Evolutionary conservation across 1,140 invertebrate species (phyloP).

Genomic region (Brachionus sp.): DNA sequence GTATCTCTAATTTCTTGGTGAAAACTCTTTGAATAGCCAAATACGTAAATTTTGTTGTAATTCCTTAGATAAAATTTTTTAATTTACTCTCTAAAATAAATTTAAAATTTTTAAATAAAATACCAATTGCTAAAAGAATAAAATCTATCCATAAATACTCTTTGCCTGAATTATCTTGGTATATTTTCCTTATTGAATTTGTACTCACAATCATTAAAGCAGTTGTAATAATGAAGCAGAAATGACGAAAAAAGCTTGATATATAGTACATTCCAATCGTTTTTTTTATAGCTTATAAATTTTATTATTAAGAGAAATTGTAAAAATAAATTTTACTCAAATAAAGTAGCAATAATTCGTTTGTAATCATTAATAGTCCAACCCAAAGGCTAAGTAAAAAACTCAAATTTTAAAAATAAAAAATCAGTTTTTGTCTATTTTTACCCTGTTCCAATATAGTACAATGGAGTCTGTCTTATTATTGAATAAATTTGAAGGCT

Average conservation of each 20-base stretch:
- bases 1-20: neutral
- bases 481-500: neutral
- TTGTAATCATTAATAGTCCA: neutral
- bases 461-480: neutral
- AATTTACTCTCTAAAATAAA: neutral
- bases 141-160: neutral
- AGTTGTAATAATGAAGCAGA: constrained; percentile 7
- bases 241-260: neutral
- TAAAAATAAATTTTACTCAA: neutral
- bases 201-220: neutral
- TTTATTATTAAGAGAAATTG: neutral
- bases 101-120: neutral
- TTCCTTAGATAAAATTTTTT: neutral
- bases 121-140: constrained; percentile 17
- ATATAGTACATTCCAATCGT: neutral
- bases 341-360: neutral
- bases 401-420: neutral
- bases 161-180: neutral
- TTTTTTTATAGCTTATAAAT: neutral
- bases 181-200: constrained; percentile 10
- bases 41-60: constrained; percentile 11
- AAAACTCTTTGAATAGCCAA: neutral
- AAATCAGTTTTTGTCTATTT: neutral
- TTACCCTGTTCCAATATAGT: constrained; percentile 24
- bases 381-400: constrained; percentile 5